phyloP scores from a whole-genome alignment of 2,888 invertebrate species.

The Lepeophtheirus nordmannii region DNA sequence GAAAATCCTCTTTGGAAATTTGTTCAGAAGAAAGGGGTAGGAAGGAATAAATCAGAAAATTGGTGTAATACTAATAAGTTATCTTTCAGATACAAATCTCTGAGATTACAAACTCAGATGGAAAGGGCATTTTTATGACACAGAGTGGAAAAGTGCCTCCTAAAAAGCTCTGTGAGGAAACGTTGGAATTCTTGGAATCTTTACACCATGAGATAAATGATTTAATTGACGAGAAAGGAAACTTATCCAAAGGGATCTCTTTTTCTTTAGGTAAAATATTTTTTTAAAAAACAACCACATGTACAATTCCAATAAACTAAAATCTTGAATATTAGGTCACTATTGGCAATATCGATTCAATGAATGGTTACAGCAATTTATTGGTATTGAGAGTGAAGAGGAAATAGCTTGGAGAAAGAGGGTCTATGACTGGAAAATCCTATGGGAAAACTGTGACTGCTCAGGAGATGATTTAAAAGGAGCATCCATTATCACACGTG shows the following conservation, averaged over 20 bases:
- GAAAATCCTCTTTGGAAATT: slow-evolving; percentile 18
- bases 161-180: neutral
- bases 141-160: neutral
- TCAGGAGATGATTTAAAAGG: neutral
- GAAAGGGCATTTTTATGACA: neutral
- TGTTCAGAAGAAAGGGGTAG: slow-evolving; percentile 6
- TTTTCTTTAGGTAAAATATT: neutral
- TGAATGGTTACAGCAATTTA: neutral
- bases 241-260: neutral
- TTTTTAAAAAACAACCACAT: neutral
- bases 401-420: neutral
- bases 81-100: neutral
- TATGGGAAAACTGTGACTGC: neutral
- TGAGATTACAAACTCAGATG: neutral
- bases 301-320: neutral
- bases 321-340: neutral
- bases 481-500: neutral
- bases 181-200: neutral
- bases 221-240: neutral
- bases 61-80: too few relatives aligned
- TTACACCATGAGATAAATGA: neutral
- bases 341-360: slow-evolving; percentile 4
- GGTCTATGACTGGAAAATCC: slow-evolving; percentile 2
- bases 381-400: neutral
- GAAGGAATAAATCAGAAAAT: neutral